Conservation (phyloP, 2,888 invertebrate genomes). For the Lucinisca nassula region DNA sequence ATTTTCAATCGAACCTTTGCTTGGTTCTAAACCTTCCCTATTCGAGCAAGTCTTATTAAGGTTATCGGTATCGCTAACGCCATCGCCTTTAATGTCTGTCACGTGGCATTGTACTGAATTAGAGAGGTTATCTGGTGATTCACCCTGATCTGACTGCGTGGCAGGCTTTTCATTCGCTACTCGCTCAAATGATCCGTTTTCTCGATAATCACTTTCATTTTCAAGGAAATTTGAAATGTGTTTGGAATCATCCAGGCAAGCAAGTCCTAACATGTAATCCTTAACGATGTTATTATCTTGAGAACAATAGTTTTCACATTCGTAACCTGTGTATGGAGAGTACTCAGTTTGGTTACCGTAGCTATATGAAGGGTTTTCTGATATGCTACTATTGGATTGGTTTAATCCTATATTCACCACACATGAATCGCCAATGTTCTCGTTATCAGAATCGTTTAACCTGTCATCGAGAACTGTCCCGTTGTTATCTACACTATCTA, state of each 20-base stretch:
- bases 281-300: not conserved
- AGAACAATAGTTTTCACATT: constrained; percentile 41
- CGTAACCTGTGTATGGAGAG: constrained; percentile 36
- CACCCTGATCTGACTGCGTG: not conserved
- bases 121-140: not conserved
- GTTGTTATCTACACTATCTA: not conserved
- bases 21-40: too few relatives aligned
- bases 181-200: not conserved
- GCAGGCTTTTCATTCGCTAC: not conserved
- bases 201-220: constrained; percentile 9
- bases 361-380: constrained; percentile 92
- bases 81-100: too few relatives aligned
- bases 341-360: constrained; percentile 94
- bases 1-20: too few relatives aligned
- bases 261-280: not conserved
- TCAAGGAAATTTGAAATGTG: not conserved
- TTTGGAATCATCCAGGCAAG: not conserved
- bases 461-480: not conserved
- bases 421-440: constrained; percentile 22
- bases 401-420: constrained; percentile 90
- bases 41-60: too few relatives aligned
- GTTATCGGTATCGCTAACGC: too few relatives aligned
- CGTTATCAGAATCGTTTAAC: not conserved
- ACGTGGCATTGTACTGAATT: too few relatives aligned
- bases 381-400: constrained; percentile 93